A percentile compares a stretch with the other conserved stretches of the same genome.
Evolutionary conservation across 1,140 invertebrate species (phyloP).

Genomic region (Oryzaephilus surinamensis): DNA sequence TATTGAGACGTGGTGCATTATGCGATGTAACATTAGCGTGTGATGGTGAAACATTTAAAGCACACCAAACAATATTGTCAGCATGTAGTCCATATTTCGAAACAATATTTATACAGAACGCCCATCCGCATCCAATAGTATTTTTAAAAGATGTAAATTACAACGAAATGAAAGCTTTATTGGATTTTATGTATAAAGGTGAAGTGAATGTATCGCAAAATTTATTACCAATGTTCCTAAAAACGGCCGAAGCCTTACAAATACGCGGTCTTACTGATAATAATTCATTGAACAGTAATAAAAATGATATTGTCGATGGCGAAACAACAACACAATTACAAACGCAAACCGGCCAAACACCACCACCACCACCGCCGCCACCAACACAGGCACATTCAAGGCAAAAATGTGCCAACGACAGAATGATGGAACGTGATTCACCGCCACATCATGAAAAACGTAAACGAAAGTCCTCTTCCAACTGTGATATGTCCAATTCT

Average conservation of each 20-base stretch:
- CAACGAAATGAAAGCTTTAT: conserved; percentile 74
- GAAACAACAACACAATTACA: too few relatives aligned
- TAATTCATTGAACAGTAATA: conserved; percentile 51
- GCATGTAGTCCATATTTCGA: conserved; percentile 93
- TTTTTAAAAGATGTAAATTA: conserved; percentile 82
- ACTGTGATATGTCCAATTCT: conserved; percentile 58
- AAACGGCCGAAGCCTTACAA: conserved; percentile 83
- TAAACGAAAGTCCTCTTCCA: conserved; percentile 58
- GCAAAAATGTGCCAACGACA: conserved; percentile 21
- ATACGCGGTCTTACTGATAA: conserved; percentile 81
- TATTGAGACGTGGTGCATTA: conserved; percentile 74
- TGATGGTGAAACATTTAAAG: conserved; percentile 83
- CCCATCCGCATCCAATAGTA: conserved; percentile 84
- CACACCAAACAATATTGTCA: conserved; percentile 86
- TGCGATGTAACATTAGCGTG: conserved; percentile 89
- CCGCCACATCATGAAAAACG: conserved; percentile 43
- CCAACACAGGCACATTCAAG: background rate
- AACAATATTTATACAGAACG: conserved; percentile 82
- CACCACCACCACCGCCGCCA: background rate
- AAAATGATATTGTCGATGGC: conserved; percentile 20
- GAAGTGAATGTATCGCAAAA: conserved; percentile 83
- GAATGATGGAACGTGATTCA: conserved; percentile 25
- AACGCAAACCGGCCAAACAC: too few relatives aligned
- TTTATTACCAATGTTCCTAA: conserved; percentile 76
- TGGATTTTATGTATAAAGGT: conserved; percentile 87